Conservation (phyloP, 2,888 invertebrate species). For the Mythimna ferrago region DNA sequence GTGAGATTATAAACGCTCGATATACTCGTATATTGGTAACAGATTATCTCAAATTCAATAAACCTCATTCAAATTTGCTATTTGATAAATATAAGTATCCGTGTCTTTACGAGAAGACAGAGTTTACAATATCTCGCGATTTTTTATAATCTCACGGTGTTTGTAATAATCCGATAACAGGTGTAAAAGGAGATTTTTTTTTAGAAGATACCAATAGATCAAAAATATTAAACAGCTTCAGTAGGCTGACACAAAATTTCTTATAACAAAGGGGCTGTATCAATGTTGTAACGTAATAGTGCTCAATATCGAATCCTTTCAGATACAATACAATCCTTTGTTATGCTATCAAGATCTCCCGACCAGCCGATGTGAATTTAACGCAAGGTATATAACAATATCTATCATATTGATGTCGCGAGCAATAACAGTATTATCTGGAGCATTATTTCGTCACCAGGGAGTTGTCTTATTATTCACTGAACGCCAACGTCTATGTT, state of each 20-base stretch:
- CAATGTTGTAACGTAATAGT: constrained; percentile 37
- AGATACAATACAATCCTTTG: constrained; percentile 70
- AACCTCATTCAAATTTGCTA: not conserved
- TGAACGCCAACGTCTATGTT: constrained; percentile 81
- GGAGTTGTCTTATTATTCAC: constrained; percentile 85
- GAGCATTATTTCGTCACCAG: constrained; percentile 81
- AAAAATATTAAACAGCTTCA: constrained; percentile 17
- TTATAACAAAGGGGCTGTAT: constrained; percentile 33
- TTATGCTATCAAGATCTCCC: constrained; percentile 74
- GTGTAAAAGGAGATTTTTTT: not conserved
- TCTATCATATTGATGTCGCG: constrained; percentile 70
- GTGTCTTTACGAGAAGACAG: not conserved
- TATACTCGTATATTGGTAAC: not conserved
- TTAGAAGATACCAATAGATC: not conserved
- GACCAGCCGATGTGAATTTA: constrained; percentile 69
- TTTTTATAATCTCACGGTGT: not conserved
- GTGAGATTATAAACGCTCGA: not conserved
- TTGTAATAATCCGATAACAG: not conserved
- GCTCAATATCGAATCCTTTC: constrained; percentile 63
- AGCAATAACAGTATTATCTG: constrained; percentile 65
- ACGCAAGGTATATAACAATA: constrained; percentile 63
- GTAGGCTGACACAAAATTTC: constrained; percentile 12
- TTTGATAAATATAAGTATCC: not conserved
- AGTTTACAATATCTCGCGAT: not conserved
- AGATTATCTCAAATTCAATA: not conserved